Base-by-base conservation (phyloP, 2,888 invertebrate species). In the Pomacea canaliculata region DNA sequence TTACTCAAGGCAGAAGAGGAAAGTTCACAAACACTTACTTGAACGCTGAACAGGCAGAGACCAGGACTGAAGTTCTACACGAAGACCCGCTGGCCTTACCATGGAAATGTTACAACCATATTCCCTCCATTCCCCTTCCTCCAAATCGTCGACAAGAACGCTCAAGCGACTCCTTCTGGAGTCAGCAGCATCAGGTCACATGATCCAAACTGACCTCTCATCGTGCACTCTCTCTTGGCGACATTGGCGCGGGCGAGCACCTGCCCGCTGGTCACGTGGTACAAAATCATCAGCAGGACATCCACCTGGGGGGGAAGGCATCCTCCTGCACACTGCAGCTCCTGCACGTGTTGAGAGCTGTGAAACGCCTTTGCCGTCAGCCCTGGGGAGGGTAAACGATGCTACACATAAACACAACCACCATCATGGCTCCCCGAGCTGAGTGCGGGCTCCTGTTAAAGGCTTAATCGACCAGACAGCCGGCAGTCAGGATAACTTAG, bases 171-270 rank as follows among this genome's bases (percentile, higher is more conserved):
- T 73, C 19, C 48, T 10, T 37, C 73, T 19, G 10, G 73, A 73
- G 18, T 73, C 73, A n/a, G 73, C 56, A 19, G 66, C 68, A 60
- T 60, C 19, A 73, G 27, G 46, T 37, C 63, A 63, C 63, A 63
- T 12, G 27, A 27, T 23, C 63, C 63, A 63, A 63, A 63, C 16
- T 12, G n/a, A 27, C 27, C 16, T 63, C 23, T 12, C 10, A 8
- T 7, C 2, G 63, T 23, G 63, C 63, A 63, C 27, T 63, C 63
- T 12, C 12, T 12, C 63, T 63, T 63, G 1, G 16, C 27, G 1
- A 63, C 16, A 19, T 63, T 63, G n/a, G 63, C 63, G 10, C 9
- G 63, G 19, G 63, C 63, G 8, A 63, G 63, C 5, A 63, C 27
- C 27, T 63, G n/a, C 10, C 63, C 27, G n/a, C 19, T 23, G 10